Evolutionary conservation across 2,797 vertebrate species (phyloP).

Genomic region (Hypotaenidia philippensis): DNA sequence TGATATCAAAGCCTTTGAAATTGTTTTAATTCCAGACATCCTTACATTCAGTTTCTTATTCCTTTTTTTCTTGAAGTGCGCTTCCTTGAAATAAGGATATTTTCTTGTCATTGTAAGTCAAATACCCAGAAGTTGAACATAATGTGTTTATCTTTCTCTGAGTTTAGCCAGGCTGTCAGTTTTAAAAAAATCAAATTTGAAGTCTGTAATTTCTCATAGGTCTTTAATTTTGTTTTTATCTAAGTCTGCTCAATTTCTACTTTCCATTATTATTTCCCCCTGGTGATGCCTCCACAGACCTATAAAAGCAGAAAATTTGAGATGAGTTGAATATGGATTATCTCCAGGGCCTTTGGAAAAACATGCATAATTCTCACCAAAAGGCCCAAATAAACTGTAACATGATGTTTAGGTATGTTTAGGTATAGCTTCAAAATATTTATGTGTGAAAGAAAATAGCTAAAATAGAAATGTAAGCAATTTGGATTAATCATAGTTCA

Average conservation of each 20-base stretch:
- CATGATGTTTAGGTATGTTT: neutral
- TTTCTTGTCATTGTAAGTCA: conserved; percentile 24
- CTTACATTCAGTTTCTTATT: neutral
- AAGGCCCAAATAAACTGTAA: neutral
- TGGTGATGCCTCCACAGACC: neutral
- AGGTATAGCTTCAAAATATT: neutral
- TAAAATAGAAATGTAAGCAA: neutral
- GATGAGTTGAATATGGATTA: neutral
- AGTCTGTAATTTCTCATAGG: conserved; percentile 26
- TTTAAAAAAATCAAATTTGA: conserved; percentile 13
- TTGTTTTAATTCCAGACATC: neutral
- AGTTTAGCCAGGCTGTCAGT: neutral
- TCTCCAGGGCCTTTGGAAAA: conserved; percentile 5
- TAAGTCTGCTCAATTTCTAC: conserved; percentile 20
- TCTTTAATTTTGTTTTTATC: conserved; percentile 57
- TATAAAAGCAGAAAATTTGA: neutral
- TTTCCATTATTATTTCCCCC: conserved; percentile 40
- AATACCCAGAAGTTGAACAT: neutral
- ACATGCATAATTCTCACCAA: neutral
- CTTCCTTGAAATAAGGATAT: conserved; percentile 15
- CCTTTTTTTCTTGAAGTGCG: neutral
- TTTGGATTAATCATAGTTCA: neutral
- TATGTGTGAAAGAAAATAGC: neutral
- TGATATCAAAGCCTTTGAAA: conserved; percentile 50
- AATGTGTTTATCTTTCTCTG: conserved; percentile 34